Percentiles rank a stretch among this genome's conserved stretches.
Evolutionary conservation across 2,113 vertebrate genomes (phyloP).

Genomic region (Brevimyrus niger): DNA sequence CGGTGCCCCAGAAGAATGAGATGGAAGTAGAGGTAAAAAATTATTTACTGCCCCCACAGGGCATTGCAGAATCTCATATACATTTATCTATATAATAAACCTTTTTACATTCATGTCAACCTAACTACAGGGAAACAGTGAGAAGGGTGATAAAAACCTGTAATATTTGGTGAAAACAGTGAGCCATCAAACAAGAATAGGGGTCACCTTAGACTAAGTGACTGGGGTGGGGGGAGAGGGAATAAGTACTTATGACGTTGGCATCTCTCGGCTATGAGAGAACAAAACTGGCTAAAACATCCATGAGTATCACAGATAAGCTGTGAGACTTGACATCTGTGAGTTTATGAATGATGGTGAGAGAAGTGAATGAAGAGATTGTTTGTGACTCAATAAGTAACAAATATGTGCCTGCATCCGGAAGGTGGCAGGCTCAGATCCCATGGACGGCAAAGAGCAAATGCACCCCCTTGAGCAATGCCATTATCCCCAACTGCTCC

Average conservation of each 20-base stretch:
- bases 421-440: background rate
- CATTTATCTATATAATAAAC: background rate
- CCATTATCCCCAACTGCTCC: background rate
- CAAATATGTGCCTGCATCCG: background rate
- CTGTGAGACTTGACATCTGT: background rate
- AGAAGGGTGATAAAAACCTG: background rate
- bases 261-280: background rate
- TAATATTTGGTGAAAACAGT: background rate
- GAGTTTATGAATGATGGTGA: background rate
- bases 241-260: background rate
- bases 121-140: background rate
- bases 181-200: background rate
- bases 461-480: background rate
- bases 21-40: background rate
- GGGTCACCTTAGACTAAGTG: background rate
- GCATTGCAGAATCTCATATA: background rate
- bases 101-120: background rate
- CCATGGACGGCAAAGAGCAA: background rate
- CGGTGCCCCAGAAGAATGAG: background rate
- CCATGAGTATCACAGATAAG: background rate
- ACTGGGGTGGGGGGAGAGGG: no score
- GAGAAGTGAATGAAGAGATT: background rate
- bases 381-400: background rate
- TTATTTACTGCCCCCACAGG: background rate
- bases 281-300: background rate